phyloP scores from a whole-genome alignment of 2,113 vertebrate species.

The Edolisoma coerulescens region DNA sequence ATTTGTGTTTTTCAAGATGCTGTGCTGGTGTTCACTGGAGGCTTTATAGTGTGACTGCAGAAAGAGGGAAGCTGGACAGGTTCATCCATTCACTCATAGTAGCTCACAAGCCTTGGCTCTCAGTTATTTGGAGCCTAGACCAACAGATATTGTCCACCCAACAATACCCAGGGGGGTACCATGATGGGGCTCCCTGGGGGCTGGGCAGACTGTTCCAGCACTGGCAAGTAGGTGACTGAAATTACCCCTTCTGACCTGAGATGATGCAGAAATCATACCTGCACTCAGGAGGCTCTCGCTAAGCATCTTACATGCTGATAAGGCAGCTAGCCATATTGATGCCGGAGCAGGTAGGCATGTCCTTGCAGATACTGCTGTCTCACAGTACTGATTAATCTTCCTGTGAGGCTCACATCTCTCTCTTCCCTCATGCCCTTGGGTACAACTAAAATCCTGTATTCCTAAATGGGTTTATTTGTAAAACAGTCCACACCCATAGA shows the following conservation, averaged over 20 bases:
- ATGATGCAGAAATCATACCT: neutral
- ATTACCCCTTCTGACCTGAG: neutral
- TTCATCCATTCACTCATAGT: neutral
- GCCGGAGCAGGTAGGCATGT: neutral
- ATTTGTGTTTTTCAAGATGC: neutral
- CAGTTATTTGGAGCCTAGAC: neutral
- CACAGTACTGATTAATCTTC: neutral
- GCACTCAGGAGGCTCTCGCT: neutral
- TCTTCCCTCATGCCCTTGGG: neutral
- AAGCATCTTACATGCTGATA: neutral
- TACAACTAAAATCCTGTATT: neutral
- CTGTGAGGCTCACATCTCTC: neutral
- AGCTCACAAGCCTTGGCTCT: neutral
- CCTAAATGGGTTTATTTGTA: neutral
- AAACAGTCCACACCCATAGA: neutral
- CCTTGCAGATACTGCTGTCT: neutral
- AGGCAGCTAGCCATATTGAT: neutral
- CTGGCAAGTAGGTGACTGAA: neutral
- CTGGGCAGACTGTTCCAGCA: neutral
- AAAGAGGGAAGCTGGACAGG: neutral
- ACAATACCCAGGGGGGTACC: rapidly evolving
- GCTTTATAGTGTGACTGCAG: neutral
- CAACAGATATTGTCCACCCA: neutral
- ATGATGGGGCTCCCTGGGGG: too few relatives aligned
- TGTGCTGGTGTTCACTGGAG: neutral